Base-by-base conservation (phyloP, 2,797 vertebrate species). In the Squalus acanthias region DNA sequence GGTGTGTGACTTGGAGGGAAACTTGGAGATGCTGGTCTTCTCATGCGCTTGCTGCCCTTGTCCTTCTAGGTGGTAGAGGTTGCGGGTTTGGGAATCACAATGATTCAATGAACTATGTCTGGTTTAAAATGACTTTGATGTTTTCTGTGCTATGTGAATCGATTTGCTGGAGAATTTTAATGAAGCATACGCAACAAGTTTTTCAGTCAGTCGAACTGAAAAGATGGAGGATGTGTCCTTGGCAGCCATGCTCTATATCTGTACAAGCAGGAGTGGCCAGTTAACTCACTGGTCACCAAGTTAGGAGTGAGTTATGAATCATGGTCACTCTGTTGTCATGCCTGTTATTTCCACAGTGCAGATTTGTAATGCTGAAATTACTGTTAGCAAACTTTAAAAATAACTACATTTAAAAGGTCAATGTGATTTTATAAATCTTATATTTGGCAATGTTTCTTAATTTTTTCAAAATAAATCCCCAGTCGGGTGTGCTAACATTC, bases 311-410 rank as follows among this genome's bases (percentile, higher is more conserved):
- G 63, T 65, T 13, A 20, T 7, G 29, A 12, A 92, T 92, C 15
- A 20, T 82, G n/a, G 79, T 6, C 79, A 85, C 79, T 79, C 60
- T 24, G 39, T 8, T 67, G 20, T 10, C n/a, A 24, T 69, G 65
- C 65, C 20, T 17, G 33, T 65, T 39, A 67, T 39, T 92, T 39
- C 33, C 33, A 33, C 17, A 8, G 15, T 39, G 33, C 63, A 63
- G 60, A 65, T 92, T 65, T 92, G 82, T 50, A 85, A 50, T 50
- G 20, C 82, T 50, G 60, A 92, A 92, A 92, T 92, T 63, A 91
- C 53, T 92, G 60, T 29, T 22, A n/a, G 46, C 82, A 85, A 85
- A 50, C 82, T 9, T 50, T 24, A 50, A 85, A 46, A 50, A 85
- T 50, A 65, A 92, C 89, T 92, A 63, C 3, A n/a, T 20, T 17